A percentile compares a stretch with the other conserved stretches of the same genome.
phyloP scores from a whole-genome alignment of 2,113 vertebrate genomes.

The Corynorhinus townsendii region DNA sequence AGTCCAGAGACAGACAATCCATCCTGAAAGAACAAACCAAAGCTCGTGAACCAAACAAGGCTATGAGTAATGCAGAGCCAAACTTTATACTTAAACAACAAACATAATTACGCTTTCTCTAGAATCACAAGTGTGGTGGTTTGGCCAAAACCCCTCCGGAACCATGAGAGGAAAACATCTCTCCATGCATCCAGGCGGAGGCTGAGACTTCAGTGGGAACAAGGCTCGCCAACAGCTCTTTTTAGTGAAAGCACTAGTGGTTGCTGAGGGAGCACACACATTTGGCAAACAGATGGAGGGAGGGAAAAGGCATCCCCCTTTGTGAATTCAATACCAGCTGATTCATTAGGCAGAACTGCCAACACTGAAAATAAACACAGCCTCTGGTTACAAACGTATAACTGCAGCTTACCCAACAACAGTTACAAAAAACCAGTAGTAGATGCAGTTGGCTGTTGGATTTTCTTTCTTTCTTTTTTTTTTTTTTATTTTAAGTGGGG shows the following conservation, averaged over 20 bases:
- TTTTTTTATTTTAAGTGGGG: neutral
- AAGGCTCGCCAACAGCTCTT: neutral
- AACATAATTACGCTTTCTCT: neutral
- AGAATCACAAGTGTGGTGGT: neutral
- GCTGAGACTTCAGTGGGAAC: neutral
- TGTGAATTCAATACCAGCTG: slow-evolving; percentile 61
- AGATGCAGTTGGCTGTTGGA: neutral
- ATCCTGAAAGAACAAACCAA: neutral
- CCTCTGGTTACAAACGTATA: slow-evolving; percentile 57
- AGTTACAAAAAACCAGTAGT: neutral
- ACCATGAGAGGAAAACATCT: neutral
- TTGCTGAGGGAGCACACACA: slow-evolving; percentile 34
- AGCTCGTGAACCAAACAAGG: neutral
- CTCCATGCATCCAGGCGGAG: neutral
- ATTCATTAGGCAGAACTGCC: slow-evolving; percentile 69
- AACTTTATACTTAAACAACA: neutral
- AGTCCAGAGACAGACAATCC: neutral
- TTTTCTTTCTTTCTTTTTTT: neutral
- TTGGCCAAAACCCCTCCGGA: neutral
- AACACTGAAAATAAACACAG: slow-evolving; percentile 62
- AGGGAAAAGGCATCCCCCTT: slow-evolving; percentile 38
- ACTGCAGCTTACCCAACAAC: slow-evolving; percentile 48
- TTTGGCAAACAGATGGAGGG: slow-evolving; percentile 66
- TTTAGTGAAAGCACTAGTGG: neutral
- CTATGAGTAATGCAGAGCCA: neutral